phyloP scores from a whole-genome alignment of 2,113 vertebrate genomes.

The Daboia siamensis region DNA sequence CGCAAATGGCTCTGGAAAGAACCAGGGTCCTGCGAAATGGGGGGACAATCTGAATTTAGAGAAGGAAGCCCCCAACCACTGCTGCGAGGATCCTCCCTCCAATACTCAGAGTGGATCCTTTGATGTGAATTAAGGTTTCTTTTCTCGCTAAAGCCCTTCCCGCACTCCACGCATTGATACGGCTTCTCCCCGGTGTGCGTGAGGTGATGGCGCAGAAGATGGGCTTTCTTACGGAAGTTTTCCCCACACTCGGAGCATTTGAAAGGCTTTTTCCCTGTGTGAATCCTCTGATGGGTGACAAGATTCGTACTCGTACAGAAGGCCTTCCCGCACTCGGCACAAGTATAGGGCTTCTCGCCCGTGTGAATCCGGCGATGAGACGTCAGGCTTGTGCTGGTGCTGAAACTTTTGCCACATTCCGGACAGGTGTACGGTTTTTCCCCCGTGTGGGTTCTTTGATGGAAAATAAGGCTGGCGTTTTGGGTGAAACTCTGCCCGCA shows the following conservation, averaged over 20 bases:
- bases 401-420: neutral
- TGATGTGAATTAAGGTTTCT: neutral
- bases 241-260: neutral
- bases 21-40: neutral
- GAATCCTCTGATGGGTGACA: neutral
- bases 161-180: neutral
- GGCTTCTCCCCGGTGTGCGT: neutral
- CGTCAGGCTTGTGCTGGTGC: neutral
- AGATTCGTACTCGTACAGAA: neutral
- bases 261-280: neutral
- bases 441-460: neutral
- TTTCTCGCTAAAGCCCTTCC: neutral
- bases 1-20: neutral
- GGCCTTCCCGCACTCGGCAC: neutral
- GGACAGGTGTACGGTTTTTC: neutral
- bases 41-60: neutral
- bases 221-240: neutral
- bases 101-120: neutral
- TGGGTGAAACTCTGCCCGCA: neutral
- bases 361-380: neutral
- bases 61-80: neutral
- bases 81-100: neutral
- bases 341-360: neutral
- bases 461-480: neutral
- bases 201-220: neutral